These are phyloP conservation scores for Charaxes varanes DNA, from an alignment of 1,140 invertebrate genomes.

Conservation along the genomic window DNA sequence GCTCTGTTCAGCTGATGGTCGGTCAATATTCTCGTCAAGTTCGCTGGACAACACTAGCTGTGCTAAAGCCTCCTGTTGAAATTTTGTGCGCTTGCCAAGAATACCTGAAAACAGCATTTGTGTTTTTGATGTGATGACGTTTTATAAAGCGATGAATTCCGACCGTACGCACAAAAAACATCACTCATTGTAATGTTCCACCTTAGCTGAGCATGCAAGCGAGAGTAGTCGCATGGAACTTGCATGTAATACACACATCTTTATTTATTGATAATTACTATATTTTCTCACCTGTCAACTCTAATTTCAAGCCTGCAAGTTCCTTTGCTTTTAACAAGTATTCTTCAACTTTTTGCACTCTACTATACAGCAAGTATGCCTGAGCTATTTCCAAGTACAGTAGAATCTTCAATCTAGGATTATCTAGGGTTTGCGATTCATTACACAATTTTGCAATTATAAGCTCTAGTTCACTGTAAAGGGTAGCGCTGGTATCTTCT, in stretches of 20 bases:
- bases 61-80: constrained; percentile 86
- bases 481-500: constrained; percentile 80
- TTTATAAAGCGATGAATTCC: too few relatives aligned
- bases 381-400: constrained; percentile 85
- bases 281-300: constrained; percentile 77
- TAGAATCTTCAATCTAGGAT: constrained; percentile 75
- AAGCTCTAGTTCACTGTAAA: constrained; percentile 78
- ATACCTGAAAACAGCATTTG: constrained; percentile 80
- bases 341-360: constrained; percentile 80
- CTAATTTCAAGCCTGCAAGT: constrained; percentile 78
- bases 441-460: constrained; percentile 75
- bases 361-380: constrained; percentile 83
- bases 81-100: constrained; percentile 92
- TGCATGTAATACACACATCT: too few relatives aligned
- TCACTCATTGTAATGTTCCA: too few relatives aligned
- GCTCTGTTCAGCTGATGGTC: constrained; percentile 61
- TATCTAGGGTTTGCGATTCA: constrained; percentile 43
- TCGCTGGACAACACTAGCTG: constrained; percentile 85
- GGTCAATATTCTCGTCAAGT: constrained; percentile 54
- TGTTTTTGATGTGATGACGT: too few relatives aligned
- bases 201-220: too few relatives aligned
- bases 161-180: too few relatives aligned
- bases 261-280: too few relatives aligned
- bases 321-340: constrained; percentile 78
- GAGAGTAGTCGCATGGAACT: too few relatives aligned